Conservation (phyloP, 2,888 invertebrate species). For the Hylaea fasciaria region DNA sequence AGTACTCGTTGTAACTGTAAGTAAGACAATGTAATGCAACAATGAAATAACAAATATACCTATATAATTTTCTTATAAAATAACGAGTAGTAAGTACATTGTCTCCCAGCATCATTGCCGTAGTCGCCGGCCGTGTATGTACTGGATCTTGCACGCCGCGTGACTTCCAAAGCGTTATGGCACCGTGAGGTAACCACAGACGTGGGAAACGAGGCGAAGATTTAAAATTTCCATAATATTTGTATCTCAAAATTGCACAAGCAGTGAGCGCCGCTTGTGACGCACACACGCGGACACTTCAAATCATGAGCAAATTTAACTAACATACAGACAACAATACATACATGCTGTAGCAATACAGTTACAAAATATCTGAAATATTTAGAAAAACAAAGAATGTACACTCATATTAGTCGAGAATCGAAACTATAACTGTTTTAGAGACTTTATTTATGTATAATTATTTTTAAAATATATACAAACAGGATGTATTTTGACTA, state of each 20-base stretch:
- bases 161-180: conserved; percentile 64
- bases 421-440: too few relatives aligned
- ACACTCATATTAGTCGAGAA: too few relatives aligned
- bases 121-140: not conserved
- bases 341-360: not conserved
- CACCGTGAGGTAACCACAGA: conserved; percentile 64
- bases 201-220: conserved; percentile 71
- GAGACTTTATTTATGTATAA: too few relatives aligned
- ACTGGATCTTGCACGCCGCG: conserved; percentile 1
- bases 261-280: conserved; percentile 43
- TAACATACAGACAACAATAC: not conserved
- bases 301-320: conserved; percentile 15
- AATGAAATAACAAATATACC: too few relatives aligned
- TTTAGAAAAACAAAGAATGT: too few relatives aligned
- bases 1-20: too few relatives aligned
- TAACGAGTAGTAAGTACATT: not conserved
- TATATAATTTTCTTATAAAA: too few relatives aligned
- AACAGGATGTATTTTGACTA: too few relatives aligned
- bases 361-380: too few relatives aligned
- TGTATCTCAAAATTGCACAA: conserved; percentile 70
- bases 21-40: too few relatives aligned
- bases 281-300: conserved; percentile 34
- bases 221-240: conserved; percentile 78
- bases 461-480: too few relatives aligned
- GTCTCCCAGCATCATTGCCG: too few relatives aligned